Evolutionary conservation across 2,888 invertebrate species (phyloP).

Genomic region (Ophioninae sp.): DNA sequence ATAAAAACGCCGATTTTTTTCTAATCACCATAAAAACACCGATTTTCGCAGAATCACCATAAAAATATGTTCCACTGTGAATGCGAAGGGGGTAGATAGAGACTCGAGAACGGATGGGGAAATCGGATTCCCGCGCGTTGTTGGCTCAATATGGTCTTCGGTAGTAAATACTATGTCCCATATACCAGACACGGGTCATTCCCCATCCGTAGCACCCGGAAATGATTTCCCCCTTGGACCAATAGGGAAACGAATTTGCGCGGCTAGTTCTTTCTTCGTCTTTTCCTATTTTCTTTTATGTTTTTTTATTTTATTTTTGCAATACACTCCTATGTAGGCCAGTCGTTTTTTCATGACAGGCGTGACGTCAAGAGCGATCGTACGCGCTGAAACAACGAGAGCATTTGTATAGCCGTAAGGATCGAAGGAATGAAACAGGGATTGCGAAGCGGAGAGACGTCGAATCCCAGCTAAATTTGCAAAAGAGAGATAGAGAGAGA

Average conservation of each 20-base stretch:
- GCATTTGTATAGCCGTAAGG: constrained; percentile 13
- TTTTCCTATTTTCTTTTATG: neutral
- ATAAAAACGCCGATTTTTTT: too few species aligned
- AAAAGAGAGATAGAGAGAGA: constrained; percentile 20
- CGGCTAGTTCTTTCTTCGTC: neutral
- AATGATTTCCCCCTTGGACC: constrained; percentile 31
- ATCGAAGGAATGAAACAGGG: constrained; percentile 13
- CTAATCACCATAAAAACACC: too few species aligned
- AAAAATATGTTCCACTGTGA: too few species aligned
- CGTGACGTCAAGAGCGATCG: constrained; percentile 26
- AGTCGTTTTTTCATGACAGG: constrained; percentile 29
- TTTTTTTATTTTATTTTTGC: neutral
- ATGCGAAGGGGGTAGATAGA: too few species aligned
- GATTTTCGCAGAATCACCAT: too few species aligned
- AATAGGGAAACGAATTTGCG: constrained; percentile 26
- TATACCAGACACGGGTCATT: too few species aligned
- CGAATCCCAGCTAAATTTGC: neutral
- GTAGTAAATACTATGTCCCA: too few species aligned
- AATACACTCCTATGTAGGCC: constrained; percentile 1
- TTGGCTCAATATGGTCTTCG: too few species aligned
- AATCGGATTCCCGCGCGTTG: too few species aligned
- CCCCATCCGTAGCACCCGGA: neutral
- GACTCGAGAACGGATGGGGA: too few species aligned
- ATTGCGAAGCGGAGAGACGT: constrained; percentile 2
- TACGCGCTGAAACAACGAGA: constrained; percentile 12